Evolutionary conservation across 2,113 vertebrate genomes (phyloP), one percentile per base, ranked within the genome.

Genomic region (Takifugu flavidus): DNA sequence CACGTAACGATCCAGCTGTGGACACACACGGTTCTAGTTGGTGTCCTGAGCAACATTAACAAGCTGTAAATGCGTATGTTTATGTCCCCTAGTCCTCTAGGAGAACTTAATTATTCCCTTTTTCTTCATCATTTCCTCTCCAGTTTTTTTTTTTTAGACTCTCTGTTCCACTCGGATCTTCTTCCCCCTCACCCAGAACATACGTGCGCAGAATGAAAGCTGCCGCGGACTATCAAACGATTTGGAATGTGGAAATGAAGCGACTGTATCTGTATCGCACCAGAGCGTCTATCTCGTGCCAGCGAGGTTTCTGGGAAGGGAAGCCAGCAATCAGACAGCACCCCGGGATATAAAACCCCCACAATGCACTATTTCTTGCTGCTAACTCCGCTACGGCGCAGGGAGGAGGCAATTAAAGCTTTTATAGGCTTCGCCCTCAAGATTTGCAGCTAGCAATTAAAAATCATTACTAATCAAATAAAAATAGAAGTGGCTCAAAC

Each of bases 381-480:
- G 80, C 67, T 82, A 87, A 86, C 80, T 83, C 76, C 65, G 77
- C 77, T 72, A 87, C 86, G 82, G 83, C 73, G 71, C 43, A 47
- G 51, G 62, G 72, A 76, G 74, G 82, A 79, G 57, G 82, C 83
- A 86, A 88, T 90, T 90, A 88, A 87, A 85, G 49, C 56, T 45
- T 89, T 89, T 87, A 90, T 86, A 86, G 82, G 84, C 57, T 82
- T 82, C 68, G 53, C 77, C 78, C 76, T 75, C 73, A 62, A 81
- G 75, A 88, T 87, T 87, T 86, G 82, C 69, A 86, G 82, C 78
- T 65, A 45, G 85, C 82, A 87, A 90, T 90, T 88, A 89, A 91
- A 89, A 88, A 89, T 88, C 82, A 86, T 89, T 89, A 86, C 86
- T 87, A 87, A 89, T 92, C 85, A 89, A 89, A 90, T 90, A 84